Percentiles rank a stretch among this genome's conserved stretches.
phyloP scores from a whole-genome alignment of 2,888 invertebrate genomes.

The Nemoura dubitans region DNA sequence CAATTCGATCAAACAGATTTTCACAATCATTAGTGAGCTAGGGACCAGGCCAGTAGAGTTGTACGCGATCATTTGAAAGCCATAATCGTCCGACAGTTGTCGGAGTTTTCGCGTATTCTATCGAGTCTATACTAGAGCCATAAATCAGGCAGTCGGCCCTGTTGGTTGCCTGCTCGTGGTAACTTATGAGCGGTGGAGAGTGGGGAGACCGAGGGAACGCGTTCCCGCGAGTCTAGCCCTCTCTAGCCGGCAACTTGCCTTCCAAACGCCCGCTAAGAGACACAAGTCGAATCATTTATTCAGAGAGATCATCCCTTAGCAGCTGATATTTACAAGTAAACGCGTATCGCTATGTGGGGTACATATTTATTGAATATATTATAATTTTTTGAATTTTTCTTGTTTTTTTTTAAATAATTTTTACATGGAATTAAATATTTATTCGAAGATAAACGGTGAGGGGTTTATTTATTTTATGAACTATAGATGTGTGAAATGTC shows the following conservation, averaged over 20 bases:
- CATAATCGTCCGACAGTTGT: background rate
- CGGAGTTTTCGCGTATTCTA: background rate
- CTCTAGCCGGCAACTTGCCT: slow-evolving; percentile 39
- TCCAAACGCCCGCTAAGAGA: slow-evolving; percentile 33
- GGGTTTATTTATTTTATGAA: no score
- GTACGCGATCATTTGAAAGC: no score
- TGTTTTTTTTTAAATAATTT: no score
- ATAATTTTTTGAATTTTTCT: no score
- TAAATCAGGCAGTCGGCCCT: slow-evolving; percentile 39
- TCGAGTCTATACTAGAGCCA: slow-evolving; percentile 2
- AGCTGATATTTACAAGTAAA: background rate
- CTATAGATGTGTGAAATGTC: no score
- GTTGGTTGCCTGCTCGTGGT: background rate
- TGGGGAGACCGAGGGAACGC: slow-evolving; percentile 33
- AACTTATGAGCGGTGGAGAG: slow-evolving; percentile 41
- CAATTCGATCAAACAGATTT: no score
- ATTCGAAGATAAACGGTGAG: no score
- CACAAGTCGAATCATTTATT: slow-evolving; percentile 19
- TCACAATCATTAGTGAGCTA: no score
- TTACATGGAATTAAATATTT: no score
- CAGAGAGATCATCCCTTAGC: background rate
- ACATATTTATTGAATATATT: no score
- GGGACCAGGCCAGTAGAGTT: no score
- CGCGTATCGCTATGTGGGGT: background rate
- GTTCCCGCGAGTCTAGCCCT: slow-evolving; percentile 41